A percentile compares a stretch with the other conserved stretches of the same genome.
phyloP scores from a whole-genome alignment of 2,888 invertebrate species.

The Nemurella pictetii region DNA sequence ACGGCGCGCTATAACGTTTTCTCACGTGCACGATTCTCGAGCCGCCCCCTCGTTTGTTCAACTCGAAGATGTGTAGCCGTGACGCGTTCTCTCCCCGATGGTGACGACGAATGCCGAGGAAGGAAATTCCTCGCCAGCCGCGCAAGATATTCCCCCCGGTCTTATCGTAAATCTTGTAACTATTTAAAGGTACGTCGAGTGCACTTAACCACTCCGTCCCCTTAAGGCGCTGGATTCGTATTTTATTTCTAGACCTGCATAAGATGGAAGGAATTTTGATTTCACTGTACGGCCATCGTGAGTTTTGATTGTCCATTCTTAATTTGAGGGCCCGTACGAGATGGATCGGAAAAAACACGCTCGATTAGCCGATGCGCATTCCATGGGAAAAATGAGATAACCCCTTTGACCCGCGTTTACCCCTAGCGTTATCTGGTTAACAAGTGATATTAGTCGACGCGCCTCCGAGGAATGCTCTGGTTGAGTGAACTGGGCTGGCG shows the following conservation, averaged over 20 bases:
- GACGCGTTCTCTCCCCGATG: background rate
- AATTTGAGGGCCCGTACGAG: too few relatives aligned
- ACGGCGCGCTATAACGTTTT: too few relatives aligned
- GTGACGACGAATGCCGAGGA: background rate
- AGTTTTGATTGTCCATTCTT: background rate
- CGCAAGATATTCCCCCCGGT: background rate
- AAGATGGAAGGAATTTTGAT: background rate
- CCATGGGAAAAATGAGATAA: background rate
- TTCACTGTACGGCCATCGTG: background rate
- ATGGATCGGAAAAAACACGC: too few relatives aligned
- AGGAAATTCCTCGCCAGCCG: background rate
- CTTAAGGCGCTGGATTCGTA: background rate
- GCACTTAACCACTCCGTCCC: background rate
- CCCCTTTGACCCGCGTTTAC: background rate
- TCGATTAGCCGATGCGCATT: background rate
- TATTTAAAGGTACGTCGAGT: background rate
- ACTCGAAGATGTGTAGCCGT: background rate
- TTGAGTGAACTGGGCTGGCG: background rate
- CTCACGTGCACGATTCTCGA: background rate
- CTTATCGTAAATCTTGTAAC: background rate
- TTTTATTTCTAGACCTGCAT: background rate
- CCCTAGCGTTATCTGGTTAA: background rate
- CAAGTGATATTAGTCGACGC: background rate
- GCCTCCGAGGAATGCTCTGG: background rate
- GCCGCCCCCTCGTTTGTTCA: background rate